Percentiles rank a stretch among this genome's conserved stretches.
phyloP scores from a whole-genome alignment of 2,113 vertebrate genomes.

The Brachypodius melanocephalos region DNA sequence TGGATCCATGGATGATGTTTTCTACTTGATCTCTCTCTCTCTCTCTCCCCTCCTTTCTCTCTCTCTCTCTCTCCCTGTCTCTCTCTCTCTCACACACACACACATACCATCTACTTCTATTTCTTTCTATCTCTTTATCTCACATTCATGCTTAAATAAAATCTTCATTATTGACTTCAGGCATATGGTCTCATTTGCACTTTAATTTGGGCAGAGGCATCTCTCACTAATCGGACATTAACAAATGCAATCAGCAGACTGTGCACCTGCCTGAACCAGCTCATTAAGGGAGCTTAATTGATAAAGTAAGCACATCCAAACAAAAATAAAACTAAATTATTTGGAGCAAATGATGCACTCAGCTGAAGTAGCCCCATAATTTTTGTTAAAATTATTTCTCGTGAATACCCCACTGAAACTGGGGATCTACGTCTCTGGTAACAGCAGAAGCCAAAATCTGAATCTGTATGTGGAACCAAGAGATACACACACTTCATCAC shows the following conservation, averaged over 20 bases:
- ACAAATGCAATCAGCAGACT: neutral
- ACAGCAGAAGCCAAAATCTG: neutral
- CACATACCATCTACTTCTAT: fast-evolving
- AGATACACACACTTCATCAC: neutral
- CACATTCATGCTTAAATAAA: neutral
- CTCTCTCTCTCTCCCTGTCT: too few relatives aligned
- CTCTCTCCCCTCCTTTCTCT: too few relatives aligned
- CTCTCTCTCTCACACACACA: neutral
- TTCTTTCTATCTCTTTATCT: neutral
- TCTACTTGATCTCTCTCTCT: neutral
- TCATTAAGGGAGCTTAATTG: neutral
- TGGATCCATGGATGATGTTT: neutral
- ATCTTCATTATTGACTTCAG: neutral
- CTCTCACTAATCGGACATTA: neutral
- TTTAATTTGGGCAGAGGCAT: neutral
- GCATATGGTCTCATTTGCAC: neutral
- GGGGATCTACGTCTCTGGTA: neutral
- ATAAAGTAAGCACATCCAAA: neutral
- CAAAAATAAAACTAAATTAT: neutral
- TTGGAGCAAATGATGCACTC: neutral
- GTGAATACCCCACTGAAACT: neutral
- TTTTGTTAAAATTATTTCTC: neutral
- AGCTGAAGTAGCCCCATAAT: neutral
- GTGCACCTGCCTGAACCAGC: neutral
- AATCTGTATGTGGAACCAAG: neutral